Percentiles rank a stretch among this genome's conserved stretches.
Conservation (phyloP, 1,140 invertebrate genomes). For the Eufriesea mexicana region DNA sequence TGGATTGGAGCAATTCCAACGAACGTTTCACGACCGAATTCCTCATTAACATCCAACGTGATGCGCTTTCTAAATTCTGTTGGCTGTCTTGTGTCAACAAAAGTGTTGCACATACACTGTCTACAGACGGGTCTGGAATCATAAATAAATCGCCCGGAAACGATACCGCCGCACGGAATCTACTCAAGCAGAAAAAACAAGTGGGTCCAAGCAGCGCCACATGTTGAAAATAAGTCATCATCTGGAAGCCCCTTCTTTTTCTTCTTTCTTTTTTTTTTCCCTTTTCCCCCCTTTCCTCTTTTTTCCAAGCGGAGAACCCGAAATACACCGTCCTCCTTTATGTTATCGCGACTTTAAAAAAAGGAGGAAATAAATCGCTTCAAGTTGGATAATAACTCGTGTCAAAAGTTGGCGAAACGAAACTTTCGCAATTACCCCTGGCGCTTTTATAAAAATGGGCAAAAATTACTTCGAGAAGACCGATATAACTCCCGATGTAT, state of each 20-base stretch:
- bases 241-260: constrained; percentile 16
- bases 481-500: constrained; percentile 33
- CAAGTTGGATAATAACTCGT: constrained; percentile 50
- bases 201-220: constrained; percentile 25
- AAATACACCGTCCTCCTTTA: constrained; percentile 37
- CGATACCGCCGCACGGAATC: constrained; percentile 11
- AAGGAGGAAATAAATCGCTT: constrained; percentile 31
- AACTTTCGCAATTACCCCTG: constrained; percentile 49
- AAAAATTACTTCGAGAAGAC: constrained; percentile 24
- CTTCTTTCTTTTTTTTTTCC: neutral
- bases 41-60: neutral
- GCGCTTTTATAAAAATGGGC: constrained; percentile 41
- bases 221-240: constrained; percentile 51
- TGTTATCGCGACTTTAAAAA: constrained; percentile 10
- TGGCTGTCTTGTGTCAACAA: constrained; percentile 8
- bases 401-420: constrained; percentile 44
- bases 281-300: no score
- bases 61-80: constrained; percentile 19
- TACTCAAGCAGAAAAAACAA: constrained; percentile 26
- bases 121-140: constrained; percentile 71
- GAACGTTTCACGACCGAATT: constrained; percentile 9
- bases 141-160: constrained; percentile 68
- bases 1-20: constrained; percentile 31
- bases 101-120: constrained; percentile 43
- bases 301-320: neutral